A percentile compares a stretch with the other conserved stretches of the same genome.
These are phyloP conservation scores for Conger conger DNA, from an alignment of 2,113 vertebrate genomes.

Conservation along the genomic window DNA sequence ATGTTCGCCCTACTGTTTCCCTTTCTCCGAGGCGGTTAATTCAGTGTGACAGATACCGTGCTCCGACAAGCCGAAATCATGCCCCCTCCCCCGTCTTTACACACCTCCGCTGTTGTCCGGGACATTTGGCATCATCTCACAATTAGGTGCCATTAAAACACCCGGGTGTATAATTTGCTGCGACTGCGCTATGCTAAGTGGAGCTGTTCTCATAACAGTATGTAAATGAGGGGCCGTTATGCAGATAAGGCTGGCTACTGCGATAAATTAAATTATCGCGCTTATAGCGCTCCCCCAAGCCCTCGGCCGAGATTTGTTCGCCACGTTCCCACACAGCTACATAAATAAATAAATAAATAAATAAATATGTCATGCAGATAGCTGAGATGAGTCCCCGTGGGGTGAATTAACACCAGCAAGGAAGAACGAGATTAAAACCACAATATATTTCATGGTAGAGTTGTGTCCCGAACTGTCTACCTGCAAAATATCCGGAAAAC, in stretches of 20 bases:
- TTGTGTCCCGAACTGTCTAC: not conserved
- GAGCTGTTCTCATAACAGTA: constrained; percentile 36
- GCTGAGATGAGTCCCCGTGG: not conserved
- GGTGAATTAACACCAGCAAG: not conserved
- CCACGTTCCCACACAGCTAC: not conserved
- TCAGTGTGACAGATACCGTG: not conserved
- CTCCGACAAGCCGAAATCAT: not conserved
- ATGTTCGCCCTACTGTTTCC: not conserved
- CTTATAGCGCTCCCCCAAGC: constrained; percentile 22
- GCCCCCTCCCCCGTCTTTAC: not conserved
- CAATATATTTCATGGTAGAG: not conserved
- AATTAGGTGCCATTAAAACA: constrained; percentile 27
- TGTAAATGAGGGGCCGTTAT: constrained; percentile 31
- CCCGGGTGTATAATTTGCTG: constrained; percentile 33
- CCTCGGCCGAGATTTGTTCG: constrained; percentile 6
- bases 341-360: not conserved
- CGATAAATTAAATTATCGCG: constrained; percentile 39
- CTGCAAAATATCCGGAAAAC: not conserved
- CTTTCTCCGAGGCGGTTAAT: not conserved
- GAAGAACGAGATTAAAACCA: not conserved
- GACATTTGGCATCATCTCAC: not conserved
- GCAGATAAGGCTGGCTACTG: constrained; percentile 18
- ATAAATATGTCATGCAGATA: not conserved
- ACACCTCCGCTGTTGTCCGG: not conserved
- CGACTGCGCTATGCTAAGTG: constrained; percentile 24